phyloP scores from a whole-genome alignment of 2,888 invertebrate genomes.

The Volucella inflata region DNA sequence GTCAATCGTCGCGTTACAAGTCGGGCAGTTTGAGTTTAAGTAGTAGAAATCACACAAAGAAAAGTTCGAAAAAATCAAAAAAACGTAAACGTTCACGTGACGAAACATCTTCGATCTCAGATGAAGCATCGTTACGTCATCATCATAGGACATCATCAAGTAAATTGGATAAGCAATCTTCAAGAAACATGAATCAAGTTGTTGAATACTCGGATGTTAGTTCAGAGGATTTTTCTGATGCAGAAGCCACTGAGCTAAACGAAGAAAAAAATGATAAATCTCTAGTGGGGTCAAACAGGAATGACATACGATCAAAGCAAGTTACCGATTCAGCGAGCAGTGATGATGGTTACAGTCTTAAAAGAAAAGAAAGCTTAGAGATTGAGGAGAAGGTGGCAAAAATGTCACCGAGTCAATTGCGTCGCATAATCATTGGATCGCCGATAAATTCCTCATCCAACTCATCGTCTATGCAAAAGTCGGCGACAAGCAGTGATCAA shows the following conservation, averaged over 20 bases:
- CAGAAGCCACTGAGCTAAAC: conserved; percentile 95
- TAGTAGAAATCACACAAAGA: conserved; percentile 74
- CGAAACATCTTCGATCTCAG: conserved; percentile 47
- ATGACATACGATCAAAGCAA: conserved; percentile 36
- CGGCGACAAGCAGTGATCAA: conserved; percentile 51
- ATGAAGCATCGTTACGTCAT: conserved; percentile 47
- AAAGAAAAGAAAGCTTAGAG: conserved; percentile 79
- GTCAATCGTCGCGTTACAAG: conserved; percentile 64
- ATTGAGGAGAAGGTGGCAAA: conserved; percentile 78
- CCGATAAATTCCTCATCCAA: conserved; percentile 79
- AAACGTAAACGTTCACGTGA: conserved; percentile 74
- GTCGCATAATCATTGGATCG: conserved; percentile 80
- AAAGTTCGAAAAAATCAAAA: conserved; percentile 74
- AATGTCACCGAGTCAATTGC: conserved; percentile 79
- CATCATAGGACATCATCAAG: conserved; percentile 46
- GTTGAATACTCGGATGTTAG: conserved; percentile 95
- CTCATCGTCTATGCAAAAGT: conserved; percentile 71
- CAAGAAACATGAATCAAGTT: conserved; percentile 72
- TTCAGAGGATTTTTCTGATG: conserved; percentile 94
- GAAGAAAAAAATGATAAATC: conserved; percentile 86
- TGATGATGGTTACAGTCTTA: conserved; percentile 79
- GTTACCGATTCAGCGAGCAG: conserved; percentile 73
- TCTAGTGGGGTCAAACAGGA: conserved; percentile 6
- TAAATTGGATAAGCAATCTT: conserved; percentile 44
- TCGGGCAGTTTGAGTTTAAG: conserved; percentile 49